Evolutionary conservation across 2,113 vertebrate genomes (phyloP).

Genomic region (Callorhinus ursinus): DNA sequence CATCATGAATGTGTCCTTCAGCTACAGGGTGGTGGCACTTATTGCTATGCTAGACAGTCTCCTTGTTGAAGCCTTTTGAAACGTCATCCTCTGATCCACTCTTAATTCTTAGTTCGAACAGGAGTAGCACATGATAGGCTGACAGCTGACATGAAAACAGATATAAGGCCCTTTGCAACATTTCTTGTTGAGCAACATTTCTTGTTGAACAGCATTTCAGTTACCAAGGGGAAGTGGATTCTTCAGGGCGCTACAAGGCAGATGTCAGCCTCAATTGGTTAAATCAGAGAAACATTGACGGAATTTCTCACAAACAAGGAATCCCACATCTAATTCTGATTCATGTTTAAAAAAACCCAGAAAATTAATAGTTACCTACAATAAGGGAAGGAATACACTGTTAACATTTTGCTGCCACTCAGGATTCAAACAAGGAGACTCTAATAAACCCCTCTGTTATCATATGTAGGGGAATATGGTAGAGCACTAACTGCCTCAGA

Average conservation of each 20-base stretch:
- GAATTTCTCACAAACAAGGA: not conserved
- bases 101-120: not conserved
- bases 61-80: not conserved
- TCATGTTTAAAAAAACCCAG: not conserved
- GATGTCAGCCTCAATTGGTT: not conserved
- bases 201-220: not conserved
- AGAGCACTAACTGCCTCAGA: not conserved
- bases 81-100: not conserved
- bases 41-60: too few relatives aligned
- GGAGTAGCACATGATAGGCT: not conserved
- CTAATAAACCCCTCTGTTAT: not conserved
- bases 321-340: not conserved
- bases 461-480: not conserved
- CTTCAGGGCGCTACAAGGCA: not conserved
- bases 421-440: not conserved
- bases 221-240: not conserved
- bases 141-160: not conserved
- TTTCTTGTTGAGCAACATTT: too few relatives aligned
- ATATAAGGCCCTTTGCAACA: not conserved
- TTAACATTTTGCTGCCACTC: not conserved
- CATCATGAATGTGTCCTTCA: accelerated
- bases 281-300: not conserved
- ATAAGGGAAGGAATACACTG: not conserved
- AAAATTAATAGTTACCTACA: not conserved
- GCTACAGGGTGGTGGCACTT: too few relatives aligned